Base-by-base conservation (phyloP, 2,113 vertebrate genomes). In the Cinclus mexicanus region DNA sequence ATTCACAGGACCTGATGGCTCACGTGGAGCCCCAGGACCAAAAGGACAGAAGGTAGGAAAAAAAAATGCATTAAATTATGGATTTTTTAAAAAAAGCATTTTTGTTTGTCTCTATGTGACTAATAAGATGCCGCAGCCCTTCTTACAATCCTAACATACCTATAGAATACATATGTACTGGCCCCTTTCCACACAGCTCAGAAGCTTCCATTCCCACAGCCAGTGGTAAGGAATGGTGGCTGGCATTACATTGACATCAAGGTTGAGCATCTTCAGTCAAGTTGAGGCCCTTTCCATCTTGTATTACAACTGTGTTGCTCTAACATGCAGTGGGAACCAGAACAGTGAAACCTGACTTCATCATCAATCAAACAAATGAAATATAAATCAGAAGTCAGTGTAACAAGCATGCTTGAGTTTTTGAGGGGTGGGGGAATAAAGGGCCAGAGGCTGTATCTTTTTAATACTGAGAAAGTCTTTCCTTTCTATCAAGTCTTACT, bases 31-130 rank as follows among this genome's bases (percentile, higher is more conserved):
- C 13, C 95, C 98, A 60, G 99, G 99, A 94, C 98, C 98, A 90
- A 96, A 92, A 60, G 99, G 99, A 97, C 98, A 99, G 96, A 99
- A 99, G 98, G 99, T 99, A 97, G 98, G 97, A 98, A 69, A 17
- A 78, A 86, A 87, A 95, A 93, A 96, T 76, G 7, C 26, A 37
- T 68, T 24, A 83, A 89, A 70, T 57, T 10, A 39, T 52, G 18
- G 10, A 6, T 5, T 57, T 68, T 53, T 89, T 92, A 2, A 6
- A 65, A 47, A 28, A 10, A 63, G 13, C 9, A 41, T 42, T 65
- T 87, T 60, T 69, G 14, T 76, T 46, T 68, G 5, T 63, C 16
- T 74, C 23, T 41, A 1, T 78, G 59, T 4, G 35, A 41, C 31
- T 68, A 25, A 52, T 26, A 60, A 28, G 19, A 17, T 63, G 19